Evolutionary conservation across 2,888 invertebrate genomes (phyloP).

Genomic region (Plusia festucae): DNA sequence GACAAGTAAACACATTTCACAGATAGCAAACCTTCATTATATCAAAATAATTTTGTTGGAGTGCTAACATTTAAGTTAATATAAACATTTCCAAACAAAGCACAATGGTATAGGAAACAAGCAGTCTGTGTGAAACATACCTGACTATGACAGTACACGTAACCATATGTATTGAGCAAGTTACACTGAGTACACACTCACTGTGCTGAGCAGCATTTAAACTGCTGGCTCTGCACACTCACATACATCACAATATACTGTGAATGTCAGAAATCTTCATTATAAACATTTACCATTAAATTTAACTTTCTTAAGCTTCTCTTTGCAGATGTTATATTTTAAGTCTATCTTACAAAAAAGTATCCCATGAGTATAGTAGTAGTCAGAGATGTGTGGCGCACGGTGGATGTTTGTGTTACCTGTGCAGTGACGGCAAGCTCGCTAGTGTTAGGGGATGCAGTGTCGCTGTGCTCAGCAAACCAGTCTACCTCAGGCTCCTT

Average conservation of each 20-base stretch:
- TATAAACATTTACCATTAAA: neutral
- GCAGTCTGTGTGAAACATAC: slow-evolving; percentile 39
- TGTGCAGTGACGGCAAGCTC: slow-evolving; percentile 79
- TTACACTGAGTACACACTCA: slow-evolving; percentile 7
- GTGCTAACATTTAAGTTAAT: slow-evolving; percentile 5
- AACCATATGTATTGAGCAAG: slow-evolving; percentile 4
- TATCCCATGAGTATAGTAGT: neutral
- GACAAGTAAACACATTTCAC: slow-evolving; percentile 4
- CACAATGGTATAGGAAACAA: slow-evolving; percentile 35
- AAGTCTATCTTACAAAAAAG: neutral
- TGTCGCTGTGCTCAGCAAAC: slow-evolving; percentile 92
- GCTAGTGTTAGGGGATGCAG: slow-evolving; percentile 80
- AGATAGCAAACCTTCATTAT: slow-evolving; percentile 20
- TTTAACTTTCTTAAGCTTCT: neutral
- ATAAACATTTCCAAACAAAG: slow-evolving; percentile 21
- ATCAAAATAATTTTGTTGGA: neutral
- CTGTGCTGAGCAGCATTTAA: neutral
- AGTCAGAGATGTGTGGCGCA: slow-evolving; percentile 30
- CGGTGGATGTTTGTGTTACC: slow-evolving; percentile 79
- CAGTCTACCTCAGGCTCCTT: slow-evolving; percentile 96
- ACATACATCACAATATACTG: slow-evolving; percentile 27
- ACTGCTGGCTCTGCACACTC: neutral
- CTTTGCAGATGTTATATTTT: neutral
- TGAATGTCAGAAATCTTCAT: slow-evolving; percentile 21
- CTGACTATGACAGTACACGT: slow-evolving; percentile 23